A percentile compares a stretch with the other conserved stretches of the same genome.
These are phyloP conservation scores for Pteronura brasiliensis DNA, from an alignment of 2,113 vertebrate species.

Conservation along the genomic window DNA sequence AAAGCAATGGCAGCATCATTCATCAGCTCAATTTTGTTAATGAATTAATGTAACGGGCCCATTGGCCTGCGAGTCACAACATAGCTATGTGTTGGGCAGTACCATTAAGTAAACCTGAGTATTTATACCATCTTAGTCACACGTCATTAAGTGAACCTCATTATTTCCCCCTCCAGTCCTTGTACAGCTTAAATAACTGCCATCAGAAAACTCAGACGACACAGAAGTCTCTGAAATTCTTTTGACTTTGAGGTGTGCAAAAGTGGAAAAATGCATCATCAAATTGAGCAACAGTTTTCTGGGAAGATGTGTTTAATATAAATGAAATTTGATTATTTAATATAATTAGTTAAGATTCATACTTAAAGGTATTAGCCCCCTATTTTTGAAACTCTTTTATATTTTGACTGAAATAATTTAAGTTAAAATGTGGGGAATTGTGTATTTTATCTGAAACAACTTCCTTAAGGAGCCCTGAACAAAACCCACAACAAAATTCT, in stretches of 20 bases:
- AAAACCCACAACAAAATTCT: not conserved
- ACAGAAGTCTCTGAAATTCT: not conserved
- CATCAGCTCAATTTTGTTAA: conserved; percentile 29
- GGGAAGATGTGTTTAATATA: not conserved
- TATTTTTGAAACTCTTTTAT: not conserved
- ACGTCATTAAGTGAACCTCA: not conserved
- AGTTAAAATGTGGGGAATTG: not conserved
- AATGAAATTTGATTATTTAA: not conserved
- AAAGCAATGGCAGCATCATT: not conserved
- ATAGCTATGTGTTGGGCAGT: conserved; percentile 22
- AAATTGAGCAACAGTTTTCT: not conserved
- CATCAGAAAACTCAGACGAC: not conserved
- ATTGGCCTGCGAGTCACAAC: not conserved
- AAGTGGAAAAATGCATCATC: not conserved
- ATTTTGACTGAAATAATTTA: not conserved
- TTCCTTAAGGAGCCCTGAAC: not conserved
- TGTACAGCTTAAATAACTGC: not conserved
- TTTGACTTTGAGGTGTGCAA: not conserved
- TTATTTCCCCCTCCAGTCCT: not conserved
- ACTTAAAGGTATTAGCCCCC: not conserved
- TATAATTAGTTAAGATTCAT: not conserved
- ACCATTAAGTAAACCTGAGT: not conserved
- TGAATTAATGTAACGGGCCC: not conserved
- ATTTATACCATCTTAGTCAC: conserved; percentile 44
- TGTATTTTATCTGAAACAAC: not conserved